Evolutionary conservation across 2,888 invertebrate species (phyloP).

Genomic region (Zaprionus bogoriensis): DNA sequence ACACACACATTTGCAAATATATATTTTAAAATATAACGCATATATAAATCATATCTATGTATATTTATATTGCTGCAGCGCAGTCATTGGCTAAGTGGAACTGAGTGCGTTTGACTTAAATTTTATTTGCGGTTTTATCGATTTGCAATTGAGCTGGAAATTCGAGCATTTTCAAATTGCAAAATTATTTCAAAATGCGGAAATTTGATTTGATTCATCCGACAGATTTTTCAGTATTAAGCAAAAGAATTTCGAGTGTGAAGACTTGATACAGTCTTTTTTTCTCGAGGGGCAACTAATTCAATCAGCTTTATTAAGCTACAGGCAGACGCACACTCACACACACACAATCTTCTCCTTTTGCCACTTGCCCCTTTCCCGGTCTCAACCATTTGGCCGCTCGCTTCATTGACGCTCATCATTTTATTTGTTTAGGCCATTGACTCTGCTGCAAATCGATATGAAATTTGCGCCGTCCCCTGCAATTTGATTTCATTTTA

Average conservation of each 20-base stretch:
- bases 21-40: neutral
- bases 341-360: neutral
- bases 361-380: neutral
- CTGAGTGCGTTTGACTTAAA: neutral
- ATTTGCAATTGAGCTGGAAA: no score
- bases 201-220: no score
- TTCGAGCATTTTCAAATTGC: neutral
- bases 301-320: no score
- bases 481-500: constrained; percentile 42
- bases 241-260: no score
- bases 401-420: constrained; percentile 78
- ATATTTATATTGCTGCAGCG: no score
- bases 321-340: neutral
- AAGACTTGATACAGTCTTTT: no score
- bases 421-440: constrained; percentile 76
- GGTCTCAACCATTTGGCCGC: constrained; percentile 49
- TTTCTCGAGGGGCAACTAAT: no score
- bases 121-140: neutral
- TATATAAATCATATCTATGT: no score
- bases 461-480: constrained; percentile 52
- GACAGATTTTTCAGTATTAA: no score
- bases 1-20: neutral
- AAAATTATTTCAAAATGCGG: neutral
- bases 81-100: no score
- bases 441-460: constrained; percentile 66